Base-by-base conservation (phyloP, 1,140 invertebrate species). In the Tigriopus japonicus region DNA sequence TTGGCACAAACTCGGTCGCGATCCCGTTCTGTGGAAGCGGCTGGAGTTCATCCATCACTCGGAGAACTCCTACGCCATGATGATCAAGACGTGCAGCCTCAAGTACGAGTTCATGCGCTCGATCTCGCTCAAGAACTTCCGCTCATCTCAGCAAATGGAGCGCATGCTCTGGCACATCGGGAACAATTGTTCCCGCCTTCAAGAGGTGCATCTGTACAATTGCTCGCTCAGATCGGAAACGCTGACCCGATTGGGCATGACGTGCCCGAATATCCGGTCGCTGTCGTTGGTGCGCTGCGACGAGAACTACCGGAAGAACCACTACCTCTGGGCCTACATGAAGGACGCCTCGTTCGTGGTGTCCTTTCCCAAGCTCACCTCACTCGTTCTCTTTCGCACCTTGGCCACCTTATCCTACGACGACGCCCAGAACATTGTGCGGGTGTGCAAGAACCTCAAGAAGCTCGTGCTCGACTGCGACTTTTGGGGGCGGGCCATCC, bases 11-110 rank as follows among this genome's bases (percentile, higher is more conserved):
- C 19, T 63, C n/a, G 59, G 24, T 2, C 19, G 41, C 2, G 62
- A 63, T 53, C 42, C 24, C 0, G 60, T 45, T 12, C 24, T 63
- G 12, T 63, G 62, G 62, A 35, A 49, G 15, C 24, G 23, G 17
- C 14, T 62, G 17, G 42, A 19, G 19, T 62, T 60, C 49, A 60
- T 15, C 35, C 43, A 49, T 10, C 45, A 49, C 21, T 17, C n/a
- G 2, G 45, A 49, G 21, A 49, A 21, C 45, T 17, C 45, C 21
- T 21, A 49, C 45, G 21, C 21, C n/a, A 49, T 21, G n/a, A 49
- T 49, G 45, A 21, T 49, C n/a, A 49, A 49, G 45, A 49, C 45
- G 10, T 15, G n/a, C 45, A 49, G 45, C 45, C 45, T 49, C 45
- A 49, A 21, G 45, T 49, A 17, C 45, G n/a, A 49, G 21, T 49